phyloP scores from a whole-genome alignment of 2,113 vertebrate species.

The Pleuronectes platessa region DNA sequence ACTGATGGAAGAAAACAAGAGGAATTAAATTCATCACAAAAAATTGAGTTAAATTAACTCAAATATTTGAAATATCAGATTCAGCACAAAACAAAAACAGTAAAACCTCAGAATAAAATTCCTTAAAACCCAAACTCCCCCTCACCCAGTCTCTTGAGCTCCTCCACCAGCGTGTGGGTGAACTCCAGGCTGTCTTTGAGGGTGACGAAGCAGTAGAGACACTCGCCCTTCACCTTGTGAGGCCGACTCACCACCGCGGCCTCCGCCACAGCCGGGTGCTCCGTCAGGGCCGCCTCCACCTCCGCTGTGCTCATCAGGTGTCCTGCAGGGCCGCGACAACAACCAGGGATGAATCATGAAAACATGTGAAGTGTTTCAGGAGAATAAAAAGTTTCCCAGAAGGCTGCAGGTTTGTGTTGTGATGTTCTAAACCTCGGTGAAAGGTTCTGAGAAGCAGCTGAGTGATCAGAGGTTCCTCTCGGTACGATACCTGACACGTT shows the following conservation, averaged over 20 bases:
- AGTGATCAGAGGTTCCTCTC: background rate
- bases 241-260: slow-evolving; percentile 83
- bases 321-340: slow-evolving; percentile 56
- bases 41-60: too few relatives aligned
- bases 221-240: slow-evolving; percentile 85
- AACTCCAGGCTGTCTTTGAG: slow-evolving; percentile 82
- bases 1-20: slow-evolving; percentile 64
- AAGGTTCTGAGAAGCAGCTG: background rate
- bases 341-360: background rate
- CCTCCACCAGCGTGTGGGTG: slow-evolving; percentile 72
- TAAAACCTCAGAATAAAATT: too few relatives aligned
- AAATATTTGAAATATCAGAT: too few relatives aligned
- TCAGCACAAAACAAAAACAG: too few relatives aligned
- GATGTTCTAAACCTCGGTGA: background rate
- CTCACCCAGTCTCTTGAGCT: slow-evolving; percentile 83
- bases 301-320: slow-evolving; percentile 86
- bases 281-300: slow-evolving; percentile 82
- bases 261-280: slow-evolving; percentile 81
- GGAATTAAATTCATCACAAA: background rate
- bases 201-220: slow-evolving; percentile 86
- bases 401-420: background rate
- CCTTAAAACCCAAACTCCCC: too few relatives aligned
- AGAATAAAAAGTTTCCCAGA: background rate
- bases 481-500: slow-evolving; percentile 83
- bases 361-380: background rate